These are phyloP conservation scores for Hydrotaea diabolus DNA, from an alignment of 2,888 invertebrate genomes.

Conservation along the genomic window DNA sequence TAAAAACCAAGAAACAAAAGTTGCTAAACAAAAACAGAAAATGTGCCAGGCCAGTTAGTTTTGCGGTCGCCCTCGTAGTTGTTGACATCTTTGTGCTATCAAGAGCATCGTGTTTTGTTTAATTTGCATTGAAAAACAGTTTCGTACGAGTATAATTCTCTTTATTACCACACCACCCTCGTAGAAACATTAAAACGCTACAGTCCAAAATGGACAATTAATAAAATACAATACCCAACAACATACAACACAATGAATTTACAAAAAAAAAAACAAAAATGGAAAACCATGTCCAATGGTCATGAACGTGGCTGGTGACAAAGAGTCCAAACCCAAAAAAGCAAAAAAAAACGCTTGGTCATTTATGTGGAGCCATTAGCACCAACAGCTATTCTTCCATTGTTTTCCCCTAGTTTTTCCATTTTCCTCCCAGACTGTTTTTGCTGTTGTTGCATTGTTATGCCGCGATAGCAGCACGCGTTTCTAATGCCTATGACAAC, in stretches of 20 bases:
- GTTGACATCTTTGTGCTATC: too few species aligned
- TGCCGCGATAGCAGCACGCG: constrained; percentile 59
- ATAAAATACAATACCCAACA: constrained; percentile 16
- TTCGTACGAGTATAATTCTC: too few species aligned
- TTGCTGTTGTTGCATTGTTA: constrained; percentile 29
- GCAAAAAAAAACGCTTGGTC: constrained; percentile 56
- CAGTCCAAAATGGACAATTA: constrained; percentile 30
- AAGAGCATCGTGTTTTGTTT: too few species aligned
- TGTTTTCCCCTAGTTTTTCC: constrained; percentile 13
- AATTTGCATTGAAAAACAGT: too few species aligned
- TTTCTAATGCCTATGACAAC: constrained; percentile 63
- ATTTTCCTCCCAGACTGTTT: not conserved
- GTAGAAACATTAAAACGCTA: constrained; percentile 45
- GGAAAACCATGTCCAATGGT: constrained; percentile 25
- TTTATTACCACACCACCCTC: constrained; percentile 11
- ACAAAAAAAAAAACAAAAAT: constrained; percentile 43
- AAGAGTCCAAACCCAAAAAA: not conserved
- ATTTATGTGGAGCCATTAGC: constrained; percentile 62
- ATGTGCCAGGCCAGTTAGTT: too few species aligned
- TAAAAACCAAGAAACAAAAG: too few species aligned
- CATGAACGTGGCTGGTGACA: not conserved
- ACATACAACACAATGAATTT: constrained; percentile 33
- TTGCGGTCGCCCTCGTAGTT: too few species aligned
- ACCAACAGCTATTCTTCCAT: constrained; percentile 54
- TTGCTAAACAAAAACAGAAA: too few species aligned